Evolutionary conservation across 2,888 invertebrate genomes (phyloP).

Genomic region (Synergus itoensis): DNA sequence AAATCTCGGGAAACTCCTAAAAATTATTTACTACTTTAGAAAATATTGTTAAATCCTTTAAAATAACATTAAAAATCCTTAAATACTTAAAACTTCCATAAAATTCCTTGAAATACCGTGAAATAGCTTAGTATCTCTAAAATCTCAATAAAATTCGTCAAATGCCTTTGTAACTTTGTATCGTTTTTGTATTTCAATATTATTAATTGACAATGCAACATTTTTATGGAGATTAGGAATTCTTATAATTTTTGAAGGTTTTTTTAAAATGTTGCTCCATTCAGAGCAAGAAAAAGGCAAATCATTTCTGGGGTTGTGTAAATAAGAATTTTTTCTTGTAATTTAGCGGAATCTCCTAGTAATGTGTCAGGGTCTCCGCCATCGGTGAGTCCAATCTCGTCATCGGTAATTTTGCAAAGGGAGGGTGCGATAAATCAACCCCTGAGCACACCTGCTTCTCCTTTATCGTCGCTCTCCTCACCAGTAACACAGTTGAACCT

Average conservation of each 20-base stretch:
- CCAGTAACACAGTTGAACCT: slow-evolving; percentile 78
- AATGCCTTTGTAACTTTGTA: too few relatives aligned
- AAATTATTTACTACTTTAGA: too few relatives aligned
- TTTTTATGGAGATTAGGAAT: not conserved
- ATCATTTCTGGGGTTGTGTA: not conserved
- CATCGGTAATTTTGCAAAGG: slow-evolving; percentile 85
- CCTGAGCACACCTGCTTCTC: slow-evolving; percentile 89
- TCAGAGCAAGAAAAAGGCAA: not conserved
- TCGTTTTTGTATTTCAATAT: not conserved
- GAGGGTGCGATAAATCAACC: slow-evolving; percentile 87
- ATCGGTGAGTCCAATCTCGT: slow-evolving; percentile 84
- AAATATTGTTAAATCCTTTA: too few relatives aligned
- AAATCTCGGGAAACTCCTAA: too few relatives aligned
- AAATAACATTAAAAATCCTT: too few relatives aligned
- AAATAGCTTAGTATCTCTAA: too few relatives aligned
- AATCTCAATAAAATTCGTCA: too few relatives aligned
- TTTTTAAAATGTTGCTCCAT: not conserved
- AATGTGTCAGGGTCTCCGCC: slow-evolving; percentile 81
- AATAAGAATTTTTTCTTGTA: slow-evolving; percentile 14
- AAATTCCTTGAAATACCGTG: too few relatives aligned
- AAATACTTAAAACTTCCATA: too few relatives aligned
- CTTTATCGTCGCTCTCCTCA: slow-evolving; percentile 81
- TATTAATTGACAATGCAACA: not conserved
- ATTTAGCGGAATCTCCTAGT: slow-evolving; percentile 86
- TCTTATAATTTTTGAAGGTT: too few relatives aligned